phyloP scores from a whole-genome alignment of 2,113 vertebrate genomes.

The Phasianus colchicus region DNA sequence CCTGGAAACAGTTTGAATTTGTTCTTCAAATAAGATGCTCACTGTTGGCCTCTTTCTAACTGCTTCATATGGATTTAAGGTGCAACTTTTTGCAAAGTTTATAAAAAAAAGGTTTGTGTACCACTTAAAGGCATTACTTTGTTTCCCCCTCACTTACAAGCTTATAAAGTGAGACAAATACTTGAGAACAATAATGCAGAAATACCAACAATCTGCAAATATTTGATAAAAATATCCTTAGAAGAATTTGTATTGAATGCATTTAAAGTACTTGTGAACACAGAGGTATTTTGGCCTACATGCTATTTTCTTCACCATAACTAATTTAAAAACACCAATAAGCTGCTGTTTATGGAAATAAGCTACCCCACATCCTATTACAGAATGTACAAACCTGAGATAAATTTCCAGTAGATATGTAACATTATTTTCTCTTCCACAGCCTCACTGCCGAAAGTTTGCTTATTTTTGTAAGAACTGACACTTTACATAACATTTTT shows the following conservation, averaged over 20 bases:
- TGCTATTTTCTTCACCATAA: neutral
- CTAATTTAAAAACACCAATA: neutral
- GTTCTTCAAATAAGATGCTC: slow-evolving; percentile 66
- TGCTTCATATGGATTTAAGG: slow-evolving; percentile 37
- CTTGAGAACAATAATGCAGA: neutral
- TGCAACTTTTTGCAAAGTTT: slow-evolving; percentile 21
- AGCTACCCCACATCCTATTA: neutral
- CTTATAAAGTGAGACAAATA: neutral
- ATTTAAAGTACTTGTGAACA: neutral
- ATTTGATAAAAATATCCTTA: neutral
- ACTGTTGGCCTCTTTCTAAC: slow-evolving; percentile 59
- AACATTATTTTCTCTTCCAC: neutral
- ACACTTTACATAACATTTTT: neutral
- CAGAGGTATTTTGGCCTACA: neutral
- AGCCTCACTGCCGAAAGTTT: neutral
- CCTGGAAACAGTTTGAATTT: slow-evolving; percentile 76
- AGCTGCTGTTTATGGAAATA: neutral
- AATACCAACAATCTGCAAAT: neutral
- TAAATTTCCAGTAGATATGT: neutral
- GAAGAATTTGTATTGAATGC: neutral
- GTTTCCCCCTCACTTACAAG: neutral
- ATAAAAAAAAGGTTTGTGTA: neutral
- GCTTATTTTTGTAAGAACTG: neutral
- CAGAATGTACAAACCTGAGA: neutral
- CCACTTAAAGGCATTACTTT: neutral